Conservation (phyloP, 2,113 vertebrate genomes). For the Macaca nemestrina region DNA sequence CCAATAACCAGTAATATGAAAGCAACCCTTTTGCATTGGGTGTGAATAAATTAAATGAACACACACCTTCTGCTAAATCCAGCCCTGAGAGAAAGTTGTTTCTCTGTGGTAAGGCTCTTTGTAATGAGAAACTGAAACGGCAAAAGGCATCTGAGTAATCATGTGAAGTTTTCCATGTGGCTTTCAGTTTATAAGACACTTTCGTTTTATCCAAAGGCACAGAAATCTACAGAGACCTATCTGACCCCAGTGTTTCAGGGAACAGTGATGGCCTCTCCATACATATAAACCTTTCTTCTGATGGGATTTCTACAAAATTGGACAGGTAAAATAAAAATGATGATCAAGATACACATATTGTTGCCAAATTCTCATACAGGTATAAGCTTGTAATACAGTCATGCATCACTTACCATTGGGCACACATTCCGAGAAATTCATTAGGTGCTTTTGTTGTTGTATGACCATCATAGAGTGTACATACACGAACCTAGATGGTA, state of each 20-base stretch:
- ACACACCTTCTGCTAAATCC: not conserved
- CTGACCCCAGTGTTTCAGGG: not conserved
- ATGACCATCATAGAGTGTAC: not conserved
- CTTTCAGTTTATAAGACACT: not conserved
- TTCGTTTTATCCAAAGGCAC: not conserved
- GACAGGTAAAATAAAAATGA: not conserved
- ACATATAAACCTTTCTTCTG: not conserved
- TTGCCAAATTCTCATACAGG: not conserved
- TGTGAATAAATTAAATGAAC: constrained; percentile 13
- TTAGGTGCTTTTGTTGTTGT: not conserved
- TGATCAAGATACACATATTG: not conserved
- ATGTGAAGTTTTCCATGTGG: not conserved
- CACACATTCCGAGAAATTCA: not conserved
- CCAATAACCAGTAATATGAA: constrained; percentile 43
- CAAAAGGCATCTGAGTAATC: not conserved
- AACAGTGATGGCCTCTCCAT: not conserved
- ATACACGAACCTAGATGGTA: not conserved
- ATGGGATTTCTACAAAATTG: not conserved
- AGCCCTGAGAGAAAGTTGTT: not conserved
- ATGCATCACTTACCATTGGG: not conserved
- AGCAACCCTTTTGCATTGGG: not conserved
- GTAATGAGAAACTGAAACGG: not conserved
- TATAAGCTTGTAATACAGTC: not conserved
- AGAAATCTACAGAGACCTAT: not conserved
- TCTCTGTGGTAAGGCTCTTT: constrained; percentile 6